Evolutionary conservation across 2,113 vertebrate species (phyloP).

Genomic region (Cyrtonyx montezumae): DNA sequence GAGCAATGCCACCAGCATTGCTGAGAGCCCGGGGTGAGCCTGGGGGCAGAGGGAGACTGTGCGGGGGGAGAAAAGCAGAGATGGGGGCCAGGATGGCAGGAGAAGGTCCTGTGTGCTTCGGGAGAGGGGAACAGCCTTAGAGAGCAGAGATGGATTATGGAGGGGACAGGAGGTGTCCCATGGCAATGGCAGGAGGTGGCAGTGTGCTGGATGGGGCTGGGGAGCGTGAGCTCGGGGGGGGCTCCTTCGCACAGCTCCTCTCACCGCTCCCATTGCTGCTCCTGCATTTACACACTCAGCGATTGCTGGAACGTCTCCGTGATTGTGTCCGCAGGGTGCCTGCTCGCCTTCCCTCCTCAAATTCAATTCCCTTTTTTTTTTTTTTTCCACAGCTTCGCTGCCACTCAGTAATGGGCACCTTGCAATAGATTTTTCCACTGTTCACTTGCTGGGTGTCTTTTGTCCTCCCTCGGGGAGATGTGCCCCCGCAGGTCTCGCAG

Average conservation of each 20-base stretch:
- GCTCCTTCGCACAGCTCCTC: background rate
- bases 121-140: background rate
- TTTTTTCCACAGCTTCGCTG: background rate
- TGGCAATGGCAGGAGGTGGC: background rate
- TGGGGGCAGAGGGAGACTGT: background rate
- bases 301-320: background rate
- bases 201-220: background rate
- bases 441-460: constrained; percentile 47
- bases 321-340: constrained; percentile 25
- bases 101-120: background rate
- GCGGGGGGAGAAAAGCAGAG: background rate
- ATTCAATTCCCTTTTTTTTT: background rate
- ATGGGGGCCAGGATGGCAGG: background rate
- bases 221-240: background rate
- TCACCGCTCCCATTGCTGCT: background rate
- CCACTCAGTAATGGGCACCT: constrained; percentile 48
- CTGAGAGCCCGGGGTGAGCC: background rate
- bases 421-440: background rate
- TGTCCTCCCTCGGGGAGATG: constrained; percentile 42
- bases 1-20: background rate
- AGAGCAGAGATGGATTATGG: fast-evolving
- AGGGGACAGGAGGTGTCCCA: fast-evolving
- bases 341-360: background rate
- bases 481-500: constrained; percentile 45
- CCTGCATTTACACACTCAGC: background rate